Percentiles rank a stretch among this genome's conserved stretches.
Conservation (phyloP, 2,888 invertebrate species). For the Chymomyza fuscimana region DNA sequence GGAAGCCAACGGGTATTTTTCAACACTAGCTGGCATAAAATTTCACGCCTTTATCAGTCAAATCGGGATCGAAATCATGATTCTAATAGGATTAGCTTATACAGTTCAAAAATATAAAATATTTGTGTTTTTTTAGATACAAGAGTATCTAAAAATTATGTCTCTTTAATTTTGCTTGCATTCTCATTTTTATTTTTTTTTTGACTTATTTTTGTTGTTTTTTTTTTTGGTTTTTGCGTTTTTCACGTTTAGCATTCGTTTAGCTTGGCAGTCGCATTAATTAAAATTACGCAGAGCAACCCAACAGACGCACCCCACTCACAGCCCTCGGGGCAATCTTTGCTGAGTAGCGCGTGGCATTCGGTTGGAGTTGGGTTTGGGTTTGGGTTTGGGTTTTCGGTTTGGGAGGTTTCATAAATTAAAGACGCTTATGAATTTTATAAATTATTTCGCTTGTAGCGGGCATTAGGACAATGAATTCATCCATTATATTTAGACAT, state of each 20-base stretch:
- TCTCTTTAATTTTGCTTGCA: no score
- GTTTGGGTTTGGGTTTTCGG: constrained; percentile 15
- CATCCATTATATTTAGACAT: constrained; percentile 52
- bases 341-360: not conserved
- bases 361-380: not conserved
- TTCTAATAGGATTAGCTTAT: no score
- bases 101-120: no score
- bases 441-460: constrained; percentile 65
- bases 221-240: constrained; percentile 13
- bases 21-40: no score
- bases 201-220: constrained; percentile 7
- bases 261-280: constrained; percentile 57
- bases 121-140: no score
- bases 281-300: constrained; percentile 64
- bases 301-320: not conserved
- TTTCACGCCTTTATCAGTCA: no score
- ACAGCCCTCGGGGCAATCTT: not conserved
- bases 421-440: constrained; percentile 70
- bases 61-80: no score
- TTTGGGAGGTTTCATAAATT: constrained; percentile 58
- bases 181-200: not conserved
- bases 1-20: no score
- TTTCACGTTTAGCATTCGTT: constrained; percentile 56
- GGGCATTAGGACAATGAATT: constrained; percentile 30
- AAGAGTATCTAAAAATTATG: no score